Conservation (phyloP, 2,797 vertebrate genomes). For the Siniperca obscura region DNA sequence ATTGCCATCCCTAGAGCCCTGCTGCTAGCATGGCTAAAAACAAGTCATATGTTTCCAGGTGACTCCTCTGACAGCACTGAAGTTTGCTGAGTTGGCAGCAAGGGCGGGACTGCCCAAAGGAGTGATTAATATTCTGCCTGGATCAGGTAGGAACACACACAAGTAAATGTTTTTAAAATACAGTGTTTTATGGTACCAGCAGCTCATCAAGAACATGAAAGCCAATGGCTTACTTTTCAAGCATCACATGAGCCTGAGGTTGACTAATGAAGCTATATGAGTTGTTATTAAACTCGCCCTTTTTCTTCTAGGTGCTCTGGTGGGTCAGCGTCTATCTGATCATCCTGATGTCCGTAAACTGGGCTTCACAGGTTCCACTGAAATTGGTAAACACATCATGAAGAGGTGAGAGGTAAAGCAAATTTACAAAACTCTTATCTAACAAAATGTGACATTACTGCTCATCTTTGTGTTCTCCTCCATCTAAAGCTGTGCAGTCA, state of each 20-base stretch:
- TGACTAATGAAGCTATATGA: neutral
- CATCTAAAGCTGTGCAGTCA: constrained; percentile 87
- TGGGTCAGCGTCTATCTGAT: constrained; percentile 90
- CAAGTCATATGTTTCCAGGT: constrained; percentile 79
- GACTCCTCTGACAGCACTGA: constrained; percentile 90
- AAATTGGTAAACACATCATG: constrained; percentile 93
- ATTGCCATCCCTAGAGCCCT: neutral
- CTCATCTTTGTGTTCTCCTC: constrained; percentile 6
- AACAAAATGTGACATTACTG: rapidly evolving
- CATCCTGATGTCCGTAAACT: constrained; percentile 91
- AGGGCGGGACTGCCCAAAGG: constrained; percentile 90
- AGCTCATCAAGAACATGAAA: too few species aligned
- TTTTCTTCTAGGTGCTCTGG: constrained; percentile 81
- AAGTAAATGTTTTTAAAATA: too few species aligned
- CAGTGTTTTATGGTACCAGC: too few species aligned
- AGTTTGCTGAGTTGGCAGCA: constrained; percentile 89
- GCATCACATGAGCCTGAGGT: neutral
- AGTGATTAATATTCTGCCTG: constrained; percentile 90
- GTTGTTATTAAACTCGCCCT: neutral
- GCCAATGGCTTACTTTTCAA: neutral
- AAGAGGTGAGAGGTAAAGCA: constrained; percentile 83
- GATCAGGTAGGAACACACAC: constrained; percentile 82
- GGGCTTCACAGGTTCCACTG: constrained; percentile 92
- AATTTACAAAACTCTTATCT: neutral
- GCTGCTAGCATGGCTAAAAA: neutral